Base-by-base conservation (phyloP, 2,797 vertebrate genomes). In the Schizopygopsis malacanthus region DNA sequence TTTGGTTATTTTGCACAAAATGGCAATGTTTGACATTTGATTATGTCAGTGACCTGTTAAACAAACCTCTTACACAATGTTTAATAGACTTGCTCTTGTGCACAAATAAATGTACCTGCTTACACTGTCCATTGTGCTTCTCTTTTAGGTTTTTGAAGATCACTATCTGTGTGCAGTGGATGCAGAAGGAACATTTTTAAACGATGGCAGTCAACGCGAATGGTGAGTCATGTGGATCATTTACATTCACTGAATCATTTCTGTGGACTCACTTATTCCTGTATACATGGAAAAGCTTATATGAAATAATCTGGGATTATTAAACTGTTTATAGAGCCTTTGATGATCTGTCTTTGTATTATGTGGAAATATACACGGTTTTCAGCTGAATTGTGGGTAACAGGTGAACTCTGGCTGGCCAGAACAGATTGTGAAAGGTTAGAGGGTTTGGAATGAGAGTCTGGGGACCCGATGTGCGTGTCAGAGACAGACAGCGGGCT, bases 351-450 rank as follows among this genome's bases (percentile, higher is more conserved):
- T 11, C 15, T 69, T 28, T 28, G 41, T 41, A 15, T 84, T 65
- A 1, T 52, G 47, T 85, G 22, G 43, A 56, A 28, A 71, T 50
- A 39, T 50, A 25, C 33, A n/a, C 11, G 11, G 6, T 79, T 47
- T 37, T 43, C 50, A 69, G 65, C 52, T 84, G 12, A 56, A 70
- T 79, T 45, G 25, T 71, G 50, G 75, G 18, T 79, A 4, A 59
- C 50, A 59, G 75, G 39, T 84, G 13, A 61, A 61, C 63, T 71
- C 12, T 10, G 61, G 39, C 39, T 85, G 2, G 65, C 39, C 65
- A 37, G 39, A 61, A 71, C 83, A 85, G 39, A 72, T 85, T 79
- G 76, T 79, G 25, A 71, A 79, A 70, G 76, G 76, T 72, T 79
- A 59, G 25, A 59, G 25, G 63, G 65, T 59, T 84, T 70, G 47